Evolutionary conservation across 2,113 vertebrate species (phyloP).

Genomic region (Fukomys damarensis): DNA sequence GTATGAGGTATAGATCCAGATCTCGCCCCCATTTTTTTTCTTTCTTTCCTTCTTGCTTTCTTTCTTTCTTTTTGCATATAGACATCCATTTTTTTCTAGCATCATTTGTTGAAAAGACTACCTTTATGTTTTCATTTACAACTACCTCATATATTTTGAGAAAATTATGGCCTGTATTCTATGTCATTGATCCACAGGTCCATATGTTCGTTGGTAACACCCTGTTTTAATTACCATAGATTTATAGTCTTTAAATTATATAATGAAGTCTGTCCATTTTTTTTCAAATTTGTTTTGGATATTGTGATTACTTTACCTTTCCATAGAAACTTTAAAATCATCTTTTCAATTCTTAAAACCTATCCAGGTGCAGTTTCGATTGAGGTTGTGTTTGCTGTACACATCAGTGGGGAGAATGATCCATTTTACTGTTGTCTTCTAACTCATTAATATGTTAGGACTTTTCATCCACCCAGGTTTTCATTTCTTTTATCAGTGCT

Average conservation of each 20-base stretch:
- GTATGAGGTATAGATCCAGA: not conserved
- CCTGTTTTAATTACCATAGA: not conserved
- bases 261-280: not conserved
- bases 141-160: not conserved
- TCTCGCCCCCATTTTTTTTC: not conserved
- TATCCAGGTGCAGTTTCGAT: not conserved
- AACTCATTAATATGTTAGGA: fast-evolving
- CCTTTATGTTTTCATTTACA: not conserved
- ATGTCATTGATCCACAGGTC: not conserved
- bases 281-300: not conserved
- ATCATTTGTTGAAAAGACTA: not conserved
- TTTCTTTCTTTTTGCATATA: too few relatives aligned
- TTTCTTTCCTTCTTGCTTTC: too few relatives aligned
- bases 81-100: not conserved
- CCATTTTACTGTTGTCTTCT: not conserved
- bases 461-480: not conserved
- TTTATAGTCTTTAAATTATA: not conserved
- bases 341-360: not conserved
- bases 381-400: fast-evolving
- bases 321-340: constrained; percentile 2
- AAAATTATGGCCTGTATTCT: not conserved
- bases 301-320: not conserved
- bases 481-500: not conserved
- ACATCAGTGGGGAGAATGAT: not conserved
- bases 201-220: not conserved